A percentile compares a stretch with the other conserved stretches of the same genome.
Evolutionary conservation across 1,140 invertebrate genomes (phyloP).

Genomic region (Aphis craccivora): DNA sequence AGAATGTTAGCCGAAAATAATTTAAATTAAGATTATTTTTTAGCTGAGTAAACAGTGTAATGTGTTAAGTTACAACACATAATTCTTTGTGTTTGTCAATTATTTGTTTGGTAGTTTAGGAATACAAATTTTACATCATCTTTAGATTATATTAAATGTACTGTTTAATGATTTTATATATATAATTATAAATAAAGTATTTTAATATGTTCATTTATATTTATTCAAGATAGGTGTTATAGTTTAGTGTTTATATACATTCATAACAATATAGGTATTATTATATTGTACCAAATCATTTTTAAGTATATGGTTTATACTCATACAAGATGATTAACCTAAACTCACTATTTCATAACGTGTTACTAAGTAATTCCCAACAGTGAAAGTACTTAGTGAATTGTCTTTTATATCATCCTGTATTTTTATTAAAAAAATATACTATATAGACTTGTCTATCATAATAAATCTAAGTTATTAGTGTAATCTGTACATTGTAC

Average conservation of each 20-base stretch:
- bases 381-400: neutral
- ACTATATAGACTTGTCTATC: neutral
- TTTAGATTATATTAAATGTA: neutral
- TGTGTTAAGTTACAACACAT: neutral
- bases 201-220: neutral
- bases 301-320: neutral
- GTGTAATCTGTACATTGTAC: neutral
- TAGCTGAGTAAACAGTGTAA: neutral
- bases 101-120: neutral
- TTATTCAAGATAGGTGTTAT: neutral
- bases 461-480: neutral
- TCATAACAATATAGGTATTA: neutral
- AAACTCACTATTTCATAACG: neutral
- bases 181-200: neutral
- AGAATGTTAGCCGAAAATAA: neutral
- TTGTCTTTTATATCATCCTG: neutral
- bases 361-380: neutral
- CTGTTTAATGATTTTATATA: neutral
- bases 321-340: neutral
- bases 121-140: neutral
- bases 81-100: neutral
- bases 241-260: too few species aligned
- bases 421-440: neutral
- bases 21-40: neutral
- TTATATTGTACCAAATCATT: neutral